Percentiles rank a stretch among this genome's conserved stretches.
These are phyloP conservation scores for Gasteruption jaculator DNA, from an alignment of 2,888 invertebrate species.

Conservation along the genomic window DNA sequence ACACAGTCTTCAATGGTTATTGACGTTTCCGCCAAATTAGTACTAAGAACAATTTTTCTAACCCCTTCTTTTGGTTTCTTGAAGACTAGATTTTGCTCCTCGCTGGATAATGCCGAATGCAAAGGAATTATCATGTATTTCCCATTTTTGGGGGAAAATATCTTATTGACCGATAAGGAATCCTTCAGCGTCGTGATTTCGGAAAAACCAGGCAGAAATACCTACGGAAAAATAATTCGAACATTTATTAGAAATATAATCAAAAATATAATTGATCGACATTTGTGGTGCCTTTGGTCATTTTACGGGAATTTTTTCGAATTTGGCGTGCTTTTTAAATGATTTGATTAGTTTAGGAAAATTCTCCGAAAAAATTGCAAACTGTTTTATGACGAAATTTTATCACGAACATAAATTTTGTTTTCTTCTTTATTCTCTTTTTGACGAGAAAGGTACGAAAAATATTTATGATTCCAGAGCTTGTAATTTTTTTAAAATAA, in stretches of 20 bases:
- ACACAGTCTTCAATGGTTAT: slow-evolving; percentile 95
- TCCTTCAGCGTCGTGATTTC: slow-evolving; percentile 74
- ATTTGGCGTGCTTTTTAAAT: too few species aligned
- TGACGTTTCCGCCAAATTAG: slow-evolving; percentile 94
- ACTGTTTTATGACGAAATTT: too few species aligned
- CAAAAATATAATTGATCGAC: background rate
- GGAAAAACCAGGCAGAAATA: slow-evolving; percentile 75
- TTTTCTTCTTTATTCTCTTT: too few species aligned
- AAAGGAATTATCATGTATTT: slow-evolving; percentile 75
- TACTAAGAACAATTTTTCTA: slow-evolving; percentile 82
- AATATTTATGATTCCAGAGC: too few species aligned
- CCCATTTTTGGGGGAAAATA: slow-evolving; percentile 61
- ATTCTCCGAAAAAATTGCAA: too few species aligned
- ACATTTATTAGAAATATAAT: background rate
- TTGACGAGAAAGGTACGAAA: too few species aligned
- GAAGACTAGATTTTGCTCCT: slow-evolving; percentile 76
- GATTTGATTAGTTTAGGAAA: too few species aligned
- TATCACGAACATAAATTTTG: too few species aligned
- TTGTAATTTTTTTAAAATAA: too few species aligned
- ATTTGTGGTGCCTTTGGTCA: too few species aligned
- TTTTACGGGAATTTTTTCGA: too few species aligned
- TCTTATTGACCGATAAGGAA: slow-evolving; percentile 61
- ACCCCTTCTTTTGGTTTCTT: slow-evolving; percentile 66
- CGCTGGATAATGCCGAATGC: slow-evolving; percentile 79
- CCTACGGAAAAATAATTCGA: slow-evolving; percentile 30